Evolutionary conservation across 2,888 invertebrate species (phyloP).

Genomic region (Napeogenes sylphis): DNA sequence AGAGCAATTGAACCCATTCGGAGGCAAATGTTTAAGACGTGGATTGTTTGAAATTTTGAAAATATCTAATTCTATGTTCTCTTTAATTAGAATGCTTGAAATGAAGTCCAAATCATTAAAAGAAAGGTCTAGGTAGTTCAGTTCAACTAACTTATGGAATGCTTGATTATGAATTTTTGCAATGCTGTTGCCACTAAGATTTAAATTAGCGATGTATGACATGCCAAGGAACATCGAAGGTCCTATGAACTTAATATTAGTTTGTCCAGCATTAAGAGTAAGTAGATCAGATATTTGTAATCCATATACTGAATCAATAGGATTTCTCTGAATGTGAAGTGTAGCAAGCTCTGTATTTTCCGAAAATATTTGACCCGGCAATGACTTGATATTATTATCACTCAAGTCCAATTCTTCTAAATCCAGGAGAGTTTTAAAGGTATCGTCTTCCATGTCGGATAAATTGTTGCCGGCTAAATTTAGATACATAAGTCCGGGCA

Average conservation of each 20-base stretch:
- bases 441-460: slow-evolving; percentile 76
- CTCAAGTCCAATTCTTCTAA: slow-evolving; percentile 86
- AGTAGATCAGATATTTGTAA: slow-evolving; percentile 80
- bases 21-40: slow-evolving; percentile 81
- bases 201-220: slow-evolving; percentile 80
- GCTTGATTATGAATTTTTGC: slow-evolving; percentile 82
- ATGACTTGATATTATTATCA: slow-evolving; percentile 80
- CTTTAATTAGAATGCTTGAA: slow-evolving; percentile 82
- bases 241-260: slow-evolving; percentile 80
- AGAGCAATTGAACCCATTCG: slow-evolving; percentile 80
- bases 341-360: slow-evolving; percentile 81
- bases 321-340: slow-evolving; percentile 83
- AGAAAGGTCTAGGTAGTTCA: slow-evolving; percentile 85
- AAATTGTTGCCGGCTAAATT: slow-evolving; percentile 83
- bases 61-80: slow-evolving; percentile 82
- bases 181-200: slow-evolving; percentile 83
- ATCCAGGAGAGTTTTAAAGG: slow-evolving; percentile 80
- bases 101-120: slow-evolving; percentile 83
- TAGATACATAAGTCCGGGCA: slow-evolving; percentile 81
- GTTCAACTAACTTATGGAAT: slow-evolving; percentile 80
- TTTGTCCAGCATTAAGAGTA: slow-evolving; percentile 82
- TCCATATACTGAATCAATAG: slow-evolving; percentile 79
- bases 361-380: slow-evolving; percentile 81
- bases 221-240: slow-evolving; percentile 81
- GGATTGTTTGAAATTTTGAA: slow-evolving; percentile 85